Evolutionary conservation across 1,140 invertebrate species (phyloP).

Genomic region (Drosophila santomea): DNA sequence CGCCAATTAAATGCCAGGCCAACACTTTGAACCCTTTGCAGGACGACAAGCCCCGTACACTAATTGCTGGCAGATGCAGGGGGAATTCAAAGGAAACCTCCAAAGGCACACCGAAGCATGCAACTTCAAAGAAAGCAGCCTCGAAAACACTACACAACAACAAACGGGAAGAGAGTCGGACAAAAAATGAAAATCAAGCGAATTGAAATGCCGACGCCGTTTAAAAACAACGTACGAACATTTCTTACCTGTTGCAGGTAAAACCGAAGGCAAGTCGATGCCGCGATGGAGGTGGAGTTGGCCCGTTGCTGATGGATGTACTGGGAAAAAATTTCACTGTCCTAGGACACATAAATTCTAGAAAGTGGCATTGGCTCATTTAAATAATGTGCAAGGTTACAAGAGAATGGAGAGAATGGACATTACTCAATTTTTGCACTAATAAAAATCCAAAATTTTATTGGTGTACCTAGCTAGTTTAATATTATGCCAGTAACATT

Average conservation of each 20-base stretch:
- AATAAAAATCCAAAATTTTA: too few relatives aligned
- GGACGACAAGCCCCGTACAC: constrained; percentile 64
- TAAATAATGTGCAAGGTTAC: too few relatives aligned
- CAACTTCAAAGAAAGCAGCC: constrained; percentile 82
- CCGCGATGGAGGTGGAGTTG: constrained; percentile 40
- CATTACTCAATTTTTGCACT: too few relatives aligned
- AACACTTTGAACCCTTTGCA: constrained; percentile 75
- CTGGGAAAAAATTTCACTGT: neutral
- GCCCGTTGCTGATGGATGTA: constrained; percentile 17
- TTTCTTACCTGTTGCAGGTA: constrained; percentile 82
- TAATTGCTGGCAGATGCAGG: constrained; percentile 78
- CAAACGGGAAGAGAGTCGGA: constrained; percentile 31
- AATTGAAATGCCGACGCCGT: constrained; percentile 75
- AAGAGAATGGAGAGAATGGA: too few relatives aligned
- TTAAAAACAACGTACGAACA: constrained; percentile 69
- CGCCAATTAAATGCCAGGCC: constrained; percentile 80
- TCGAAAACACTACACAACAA: constrained; percentile 44
- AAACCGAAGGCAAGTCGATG: constrained; percentile 44
- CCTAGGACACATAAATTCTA: too few relatives aligned
- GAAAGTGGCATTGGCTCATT: too few relatives aligned
- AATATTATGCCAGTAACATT: too few relatives aligned
- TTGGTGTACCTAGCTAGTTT: too few relatives aligned
- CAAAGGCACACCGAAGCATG: constrained; percentile 79
- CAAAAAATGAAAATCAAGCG: constrained; percentile 53
- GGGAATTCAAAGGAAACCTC: constrained; percentile 76